Evolutionary conservation across 2,888 invertebrate species (phyloP), one percentile per base, ranked within the genome.

Genomic region (Rugalucina vietnamica): DNA sequence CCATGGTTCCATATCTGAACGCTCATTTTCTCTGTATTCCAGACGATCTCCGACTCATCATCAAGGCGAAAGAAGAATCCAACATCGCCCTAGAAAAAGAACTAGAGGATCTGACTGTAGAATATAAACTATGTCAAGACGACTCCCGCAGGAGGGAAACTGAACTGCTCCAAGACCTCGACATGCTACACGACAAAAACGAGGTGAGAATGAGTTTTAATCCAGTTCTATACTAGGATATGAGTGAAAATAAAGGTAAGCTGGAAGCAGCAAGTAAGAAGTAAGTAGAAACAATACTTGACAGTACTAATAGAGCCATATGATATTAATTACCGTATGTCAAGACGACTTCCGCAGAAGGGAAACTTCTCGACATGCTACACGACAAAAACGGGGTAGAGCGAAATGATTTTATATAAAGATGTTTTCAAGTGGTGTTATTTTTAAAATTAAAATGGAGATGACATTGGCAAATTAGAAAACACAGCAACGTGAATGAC

Each of bases 1-100:
- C 49, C 24, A 24, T 36, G 54, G 18, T 32, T 27, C 27, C 50
- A 29, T 14, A 27, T 18, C 21, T 50, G 21, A 27, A 24, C 27
- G 27, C 29, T 50, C 27, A 27, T 75, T 24, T 32, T 74, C 5
- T 57, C 39, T 57, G 14, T 36, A 37, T 84, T 87, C 21, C 89
- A 94, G 94, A 91, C 72, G 91, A 92, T 70, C 85, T 92, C 10
- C 77, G 87, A 39, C 80, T 81, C 4, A 85, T 90, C 14, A 85
- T 94, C 12, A 88, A 88, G 69, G 79, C 87, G 27, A 90, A 91
- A 50, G 97, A 97, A 93, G 96, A 96, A 90, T 98, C 98, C 93
- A 95, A 97, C 76, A 97, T 97, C 54, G 95, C 96, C 0, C 96
- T 97, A 93, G 97, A 91, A 70, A 88, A 88, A 21, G 93, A 94